Base-by-base conservation (phyloP, 2,797 vertebrate species). In the Peromyscus nudipes region DNA sequence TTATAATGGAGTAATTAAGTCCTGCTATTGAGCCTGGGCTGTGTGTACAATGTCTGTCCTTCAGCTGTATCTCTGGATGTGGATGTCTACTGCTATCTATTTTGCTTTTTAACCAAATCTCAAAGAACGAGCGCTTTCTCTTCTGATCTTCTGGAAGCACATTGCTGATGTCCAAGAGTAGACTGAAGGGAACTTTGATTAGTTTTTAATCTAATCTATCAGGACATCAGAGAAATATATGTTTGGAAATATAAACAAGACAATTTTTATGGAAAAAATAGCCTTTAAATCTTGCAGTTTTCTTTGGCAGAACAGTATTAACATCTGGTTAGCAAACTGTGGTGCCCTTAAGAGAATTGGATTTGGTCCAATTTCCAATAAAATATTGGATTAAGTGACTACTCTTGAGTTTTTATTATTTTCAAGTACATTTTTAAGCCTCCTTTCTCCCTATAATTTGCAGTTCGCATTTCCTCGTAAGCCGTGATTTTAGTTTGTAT, bases 381-480 rank as follows among this genome's bases (percentile, higher is more conserved):
- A 97, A 98, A 97, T 97, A 97, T 88, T 96, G 92, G 89, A 97
- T 98, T 97, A 97, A 98, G 96, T 97, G 97, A 97, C 95, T 97
- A 97, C 95, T 92, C 96, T 97, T 97, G 95, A 95, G 92, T 98
- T 97, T 96, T 96, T 96, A 98, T 98, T 98, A 98, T 97, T 98
- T 98, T 96, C 62, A 96, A 97, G 95, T 97, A 95, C 89, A 79
- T 96, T 97, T 98, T 92, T 75, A 96, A 98, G 94, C 60, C 92
- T 94, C 94, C 87, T 2, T 96, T 94, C 87, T 96, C 95, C 84
- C 95, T 97, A 49, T 97, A 98, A 98, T 97, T 97, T 98, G 80
- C 96, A 97, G 95, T 95, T 96, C 84, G 43, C 94, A 80, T 97
- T 96, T 97, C 95, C 77, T 97, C 93, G 43, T 81, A 97, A 95